Percentiles rank a stretch among this genome's conserved stretches.
Conservation (phyloP, 2,888 invertebrate genomes). For the Tipula vernalis region DNA sequence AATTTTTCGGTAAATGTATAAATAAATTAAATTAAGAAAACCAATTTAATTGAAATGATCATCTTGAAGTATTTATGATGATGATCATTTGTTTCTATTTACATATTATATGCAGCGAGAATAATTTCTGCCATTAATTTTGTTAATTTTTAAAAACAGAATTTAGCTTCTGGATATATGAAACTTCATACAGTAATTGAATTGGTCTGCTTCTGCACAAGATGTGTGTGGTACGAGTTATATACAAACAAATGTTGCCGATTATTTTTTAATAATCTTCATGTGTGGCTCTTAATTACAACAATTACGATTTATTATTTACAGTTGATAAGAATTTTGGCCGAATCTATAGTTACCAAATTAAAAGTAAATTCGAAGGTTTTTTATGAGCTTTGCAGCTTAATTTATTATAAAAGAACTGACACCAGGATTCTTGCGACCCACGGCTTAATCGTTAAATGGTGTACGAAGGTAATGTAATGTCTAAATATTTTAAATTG, state of each 20-base stretch:
- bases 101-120: background rate
- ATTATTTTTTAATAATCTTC: background rate
- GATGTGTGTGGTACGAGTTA: background rate
- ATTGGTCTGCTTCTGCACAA: background rate
- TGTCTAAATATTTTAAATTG: too few species aligned
- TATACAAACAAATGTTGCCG: background rate
- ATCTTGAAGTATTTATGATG: slow-evolving; percentile 4
- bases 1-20: background rate
- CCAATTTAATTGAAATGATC: background rate
- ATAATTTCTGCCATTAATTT: background rate
- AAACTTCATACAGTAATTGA: background rate
- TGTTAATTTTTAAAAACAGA: background rate
- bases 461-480: too few species aligned
- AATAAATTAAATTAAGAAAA: background rate
- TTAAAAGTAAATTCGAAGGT: too few species aligned
- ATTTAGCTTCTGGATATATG: background rate
- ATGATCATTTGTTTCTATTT: background rate
- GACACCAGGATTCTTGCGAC: too few species aligned
- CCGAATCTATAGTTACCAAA: too few species aligned
- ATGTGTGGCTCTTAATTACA: background rate
- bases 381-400: too few species aligned
- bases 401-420: too few species aligned
- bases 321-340: too few species aligned
- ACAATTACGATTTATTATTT: too few species aligned
- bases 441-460: too few species aligned